These are phyloP conservation scores for Premnoplex brunnescens DNA, from an alignment of 2,797 vertebrate genomes.

Conservation along the genomic window DNA sequence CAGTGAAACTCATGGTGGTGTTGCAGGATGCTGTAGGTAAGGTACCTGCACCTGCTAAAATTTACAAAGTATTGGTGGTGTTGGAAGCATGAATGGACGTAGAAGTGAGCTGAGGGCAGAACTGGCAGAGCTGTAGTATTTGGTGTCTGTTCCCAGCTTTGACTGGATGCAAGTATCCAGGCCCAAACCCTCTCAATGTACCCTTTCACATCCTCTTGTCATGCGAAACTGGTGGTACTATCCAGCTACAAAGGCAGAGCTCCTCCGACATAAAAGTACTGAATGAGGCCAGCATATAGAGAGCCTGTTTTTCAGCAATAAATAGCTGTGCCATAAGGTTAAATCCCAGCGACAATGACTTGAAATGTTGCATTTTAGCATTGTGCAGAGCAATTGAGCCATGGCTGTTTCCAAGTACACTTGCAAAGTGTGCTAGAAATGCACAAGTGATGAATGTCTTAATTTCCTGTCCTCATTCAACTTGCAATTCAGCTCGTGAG, in stretches of 20 bases:
- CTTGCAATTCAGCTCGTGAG: neutral
- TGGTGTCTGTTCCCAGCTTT: neutral
- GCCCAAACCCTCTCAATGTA: neutral
- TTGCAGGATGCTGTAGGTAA: neutral
- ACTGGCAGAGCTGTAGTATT: neutral
- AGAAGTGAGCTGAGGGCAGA: neutral
- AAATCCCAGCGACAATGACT: neutral
- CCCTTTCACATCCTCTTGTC: neutral
- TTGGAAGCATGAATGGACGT: neutral
- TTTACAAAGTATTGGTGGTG: neutral
- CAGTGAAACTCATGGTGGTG: neutral
- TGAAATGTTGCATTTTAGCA: neutral
- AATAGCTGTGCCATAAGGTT: slow-evolving; percentile 1
- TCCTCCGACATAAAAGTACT: neutral
- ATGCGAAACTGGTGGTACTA: neutral
- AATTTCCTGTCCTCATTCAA: neutral
- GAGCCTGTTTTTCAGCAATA: neutral
- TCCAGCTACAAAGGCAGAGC: neutral
- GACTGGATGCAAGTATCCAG: neutral
- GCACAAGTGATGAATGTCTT: neutral
- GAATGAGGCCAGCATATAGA: neutral
- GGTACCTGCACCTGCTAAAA: neutral
- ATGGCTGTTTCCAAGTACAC: neutral
- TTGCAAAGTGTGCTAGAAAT: neutral
- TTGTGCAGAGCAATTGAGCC: neutral